Evolutionary conservation across 2,113 vertebrate species (phyloP).

Genomic region (Phalacrocorax carbo): DNA sequence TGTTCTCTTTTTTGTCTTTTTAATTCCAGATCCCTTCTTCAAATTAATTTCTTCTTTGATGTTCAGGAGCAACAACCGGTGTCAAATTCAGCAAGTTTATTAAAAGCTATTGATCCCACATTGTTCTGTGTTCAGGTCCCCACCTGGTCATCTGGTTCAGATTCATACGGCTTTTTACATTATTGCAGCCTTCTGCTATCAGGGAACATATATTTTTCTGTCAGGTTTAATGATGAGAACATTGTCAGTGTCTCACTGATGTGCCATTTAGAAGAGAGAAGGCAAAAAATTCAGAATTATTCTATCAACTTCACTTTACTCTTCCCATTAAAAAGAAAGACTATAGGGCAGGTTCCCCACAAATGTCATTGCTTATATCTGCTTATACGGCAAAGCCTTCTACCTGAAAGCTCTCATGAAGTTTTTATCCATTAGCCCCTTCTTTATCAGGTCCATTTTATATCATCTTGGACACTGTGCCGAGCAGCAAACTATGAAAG

Average conservation of each 20-base stretch:
- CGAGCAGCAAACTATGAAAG: slow-evolving; percentile 11
- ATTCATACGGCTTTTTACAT: slow-evolving; percentile 4
- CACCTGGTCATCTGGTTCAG: neutral
- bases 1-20: neutral
- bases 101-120: neutral
- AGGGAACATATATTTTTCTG: neutral
- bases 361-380: slow-evolving; percentile 36
- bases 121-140: neutral
- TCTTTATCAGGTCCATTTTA: slow-evolving; percentile 24
- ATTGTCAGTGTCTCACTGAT: neutral
- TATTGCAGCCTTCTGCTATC: slow-evolving; percentile 9
- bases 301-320: slow-evolving; percentile 22
- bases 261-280: slow-evolving; percentile 40
- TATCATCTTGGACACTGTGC: slow-evolving; percentile 8
- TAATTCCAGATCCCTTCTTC: neutral
- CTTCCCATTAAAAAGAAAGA: slow-evolving; percentile 1
- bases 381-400: neutral
- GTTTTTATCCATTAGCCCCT: slow-evolving; percentile 21
- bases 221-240: slow-evolving; percentile 18
- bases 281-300: slow-evolving; percentile 33
- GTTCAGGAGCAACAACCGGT: neutral
- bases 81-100: slow-evolving; percentile 1
- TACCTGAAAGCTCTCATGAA: neutral
- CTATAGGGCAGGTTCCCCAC: neutral
- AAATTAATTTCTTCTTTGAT: neutral